phyloP scores from a whole-genome alignment of 2,113 vertebrate species.

The Tenebrosternarchus preto region DNA sequence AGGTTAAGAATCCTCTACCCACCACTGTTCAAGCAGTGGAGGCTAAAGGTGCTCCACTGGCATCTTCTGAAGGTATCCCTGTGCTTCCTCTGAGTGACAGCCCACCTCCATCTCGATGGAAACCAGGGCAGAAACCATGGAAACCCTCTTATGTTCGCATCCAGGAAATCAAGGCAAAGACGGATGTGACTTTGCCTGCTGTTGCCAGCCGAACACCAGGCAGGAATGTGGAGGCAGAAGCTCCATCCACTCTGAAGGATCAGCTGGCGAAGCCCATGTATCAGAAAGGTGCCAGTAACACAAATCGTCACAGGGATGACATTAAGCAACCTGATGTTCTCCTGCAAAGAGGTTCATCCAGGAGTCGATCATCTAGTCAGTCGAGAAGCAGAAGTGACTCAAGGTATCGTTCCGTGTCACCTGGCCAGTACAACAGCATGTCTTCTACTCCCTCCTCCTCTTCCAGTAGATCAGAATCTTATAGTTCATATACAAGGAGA shows the following conservation, averaged over 20 bases:
- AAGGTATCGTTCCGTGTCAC: conserved; percentile 79
- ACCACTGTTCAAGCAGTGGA: conserved; percentile 71
- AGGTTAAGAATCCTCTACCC: conserved; percentile 68
- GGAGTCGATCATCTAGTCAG: conserved; percentile 78
- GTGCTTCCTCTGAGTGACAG: conserved; percentile 94
- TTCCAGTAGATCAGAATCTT: conserved; percentile 80
- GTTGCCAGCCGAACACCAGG: conserved; percentile 64
- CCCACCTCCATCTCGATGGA: conserved; percentile 96
- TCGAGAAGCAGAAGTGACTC: conserved; percentile 82
- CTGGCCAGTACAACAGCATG: conserved; percentile 69
- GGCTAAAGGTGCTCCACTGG: conserved; percentile 64
- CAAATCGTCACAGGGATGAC: conserved; percentile 63
- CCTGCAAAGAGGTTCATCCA: conserved; percentile 80
- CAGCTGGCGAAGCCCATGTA: conserved; percentile 69
- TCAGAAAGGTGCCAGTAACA: conserved; percentile 69
- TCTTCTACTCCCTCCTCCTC: conserved; percentile 65
- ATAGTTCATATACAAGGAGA: conserved; percentile 72
- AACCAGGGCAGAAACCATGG: conserved; percentile 97
- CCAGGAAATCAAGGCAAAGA: conserved; percentile 87
- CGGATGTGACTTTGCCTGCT: conserved; percentile 66
- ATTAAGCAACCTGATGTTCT: conserved; percentile 68
- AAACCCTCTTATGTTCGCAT: conserved; percentile 93
- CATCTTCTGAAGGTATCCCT: conserved; percentile 76
- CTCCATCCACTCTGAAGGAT: conserved; percentile 61
- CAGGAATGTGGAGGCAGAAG: conserved; percentile 62